Evolutionary conservation across 2,888 invertebrate species (phyloP), one percentile per base, ranked within the genome.

Genomic region (Odontocerum albicorne): DNA sequence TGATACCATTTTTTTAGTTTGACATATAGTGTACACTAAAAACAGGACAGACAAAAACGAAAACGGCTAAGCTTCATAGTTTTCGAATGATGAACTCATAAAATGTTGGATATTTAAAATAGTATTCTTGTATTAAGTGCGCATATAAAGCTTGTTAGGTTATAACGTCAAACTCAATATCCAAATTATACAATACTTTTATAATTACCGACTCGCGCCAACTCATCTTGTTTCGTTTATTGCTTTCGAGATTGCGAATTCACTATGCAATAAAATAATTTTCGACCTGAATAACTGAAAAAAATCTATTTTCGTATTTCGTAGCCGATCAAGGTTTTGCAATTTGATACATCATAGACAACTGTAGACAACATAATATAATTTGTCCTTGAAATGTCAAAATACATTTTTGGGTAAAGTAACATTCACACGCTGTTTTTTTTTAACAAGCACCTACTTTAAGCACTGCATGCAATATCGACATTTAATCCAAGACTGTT

Each of bases 201-300:
- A 58, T 47, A 45, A 50, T 58, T 59, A 59, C 59, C 59, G 59
- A 52, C 54, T 59, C 59, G 22, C 59, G 40, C 59, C 59, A 59
- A 44, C 59, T 59, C 59, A 59, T 59, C n/a, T 47, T 56, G 38
- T n/a, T 31, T 21, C 16, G 12, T 43, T 53, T 49, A 55, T 47
- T 45, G 42, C 31, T 13, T n/a, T 16, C 8, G 19, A 38, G 12
- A 19, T 22, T 27, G 27, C 36, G 10, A 40, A 16, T 40, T 21
- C 46, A 42, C 54, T 20, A 31, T 32, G 27, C 35, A 40, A 42
- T 35, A 39, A 40, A 36, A 13, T 19, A 40, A 39, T 47, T 39
- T 36, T 45, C 47, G 56, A 56, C 56, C 56, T 46, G 42, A 52
- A 56, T 52, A 51, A 56, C 55, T 51, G 42, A 40, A 56, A 51